Conservation (phyloP, 1,140 invertebrate species). For the Drosophila sturtevanti region DNA sequence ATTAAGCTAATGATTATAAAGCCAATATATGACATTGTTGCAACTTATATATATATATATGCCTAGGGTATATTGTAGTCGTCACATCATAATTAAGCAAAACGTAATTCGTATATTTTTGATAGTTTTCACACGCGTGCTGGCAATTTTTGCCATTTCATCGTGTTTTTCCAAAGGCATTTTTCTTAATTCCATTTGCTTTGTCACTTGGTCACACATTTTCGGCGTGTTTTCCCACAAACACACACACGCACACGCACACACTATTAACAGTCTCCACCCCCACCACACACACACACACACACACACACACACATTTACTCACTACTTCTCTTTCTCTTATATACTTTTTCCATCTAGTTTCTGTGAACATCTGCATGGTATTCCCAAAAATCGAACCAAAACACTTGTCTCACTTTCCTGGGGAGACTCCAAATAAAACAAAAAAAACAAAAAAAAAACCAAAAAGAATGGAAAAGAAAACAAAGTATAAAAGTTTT, state of each 20-base stretch:
- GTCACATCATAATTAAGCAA: not conserved
- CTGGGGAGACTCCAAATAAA: not conserved
- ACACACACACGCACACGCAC: not conserved
- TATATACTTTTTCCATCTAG: not conserved
- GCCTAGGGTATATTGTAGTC: not conserved
- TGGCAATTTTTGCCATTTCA: conserved; percentile 7
- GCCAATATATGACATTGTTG: not conserved
- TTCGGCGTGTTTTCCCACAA: conserved; percentile 11
- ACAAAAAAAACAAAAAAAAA: not conserved
- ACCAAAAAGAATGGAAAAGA: not conserved
- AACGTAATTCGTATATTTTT: conserved; percentile 6
- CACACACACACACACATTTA: not conserved
- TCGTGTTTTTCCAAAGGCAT: conserved; percentile 8
- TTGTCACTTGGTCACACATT: conserved; percentile 19
- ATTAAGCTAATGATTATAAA: too few species aligned
- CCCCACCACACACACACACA: not conserved
- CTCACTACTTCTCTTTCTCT: not conserved
- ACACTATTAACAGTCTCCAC: not conserved
- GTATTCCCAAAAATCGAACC: conserved; percentile 5
- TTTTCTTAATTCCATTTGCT: not conserved
- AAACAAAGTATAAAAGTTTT: conserved; percentile 7
- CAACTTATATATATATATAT: not conserved
- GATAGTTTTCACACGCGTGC: conserved; percentile 17
- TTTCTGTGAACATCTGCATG: conserved; percentile 9
- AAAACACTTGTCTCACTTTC: conserved; percentile 16